These are phyloP conservation scores for Conus canariensis DNA, from an alignment of 2,888 invertebrate species.

Conservation along the genomic window DNA sequence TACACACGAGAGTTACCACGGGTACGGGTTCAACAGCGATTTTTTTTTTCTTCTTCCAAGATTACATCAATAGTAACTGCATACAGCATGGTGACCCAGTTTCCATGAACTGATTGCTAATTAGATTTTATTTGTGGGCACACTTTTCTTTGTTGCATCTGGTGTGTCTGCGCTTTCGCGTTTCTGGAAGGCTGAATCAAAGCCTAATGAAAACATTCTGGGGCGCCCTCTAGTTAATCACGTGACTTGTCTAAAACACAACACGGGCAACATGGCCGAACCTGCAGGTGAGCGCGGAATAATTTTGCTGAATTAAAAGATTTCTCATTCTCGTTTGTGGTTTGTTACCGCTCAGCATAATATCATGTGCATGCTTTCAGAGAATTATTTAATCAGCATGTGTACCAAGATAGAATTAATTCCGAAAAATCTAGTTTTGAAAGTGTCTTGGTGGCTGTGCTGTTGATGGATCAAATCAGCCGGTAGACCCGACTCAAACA, in stretches of 20 bases:
- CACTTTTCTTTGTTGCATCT: too few relatives aligned
- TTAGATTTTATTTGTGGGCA: too few relatives aligned
- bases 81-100: too few relatives aligned
- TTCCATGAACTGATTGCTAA: too few relatives aligned
- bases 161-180: too few relatives aligned
- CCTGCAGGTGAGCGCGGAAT: conserved; percentile 63
- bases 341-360: not conserved
- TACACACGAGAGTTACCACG: too few relatives aligned
- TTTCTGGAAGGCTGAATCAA: too few relatives aligned
- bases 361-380: too few relatives aligned
- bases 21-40: too few relatives aligned
- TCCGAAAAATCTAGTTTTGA: not conserved
- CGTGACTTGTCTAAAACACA: conserved; percentile 40
- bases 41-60: too few relatives aligned
- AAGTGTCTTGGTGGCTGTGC: not conserved
- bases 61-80: too few relatives aligned
- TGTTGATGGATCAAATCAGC: not conserved
- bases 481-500: not conserved
- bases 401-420: not conserved
- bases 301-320: conserved; percentile 17
- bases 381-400: too few relatives aligned
- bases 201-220: not conserved
- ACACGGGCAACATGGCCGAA: conserved; percentile 61
- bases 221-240: conserved; percentile 37
- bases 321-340: not conserved